Evolutionary conservation across 1,140 invertebrate genomes (phyloP).

Genomic region (Drosophila kikkawai): DNA sequence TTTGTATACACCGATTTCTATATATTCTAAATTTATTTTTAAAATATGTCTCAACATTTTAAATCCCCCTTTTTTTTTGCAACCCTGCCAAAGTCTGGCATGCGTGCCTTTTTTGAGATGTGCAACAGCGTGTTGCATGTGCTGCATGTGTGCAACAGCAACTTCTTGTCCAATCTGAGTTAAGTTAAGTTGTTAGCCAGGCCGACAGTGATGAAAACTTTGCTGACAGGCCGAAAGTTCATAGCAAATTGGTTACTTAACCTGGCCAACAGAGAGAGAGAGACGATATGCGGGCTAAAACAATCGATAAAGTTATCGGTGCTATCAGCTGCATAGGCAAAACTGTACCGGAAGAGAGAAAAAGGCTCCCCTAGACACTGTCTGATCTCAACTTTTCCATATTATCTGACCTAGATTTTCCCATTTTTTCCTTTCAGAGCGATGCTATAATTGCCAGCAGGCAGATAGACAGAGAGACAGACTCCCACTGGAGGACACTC

Average conservation of each 20-base stretch:
- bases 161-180: conserved; percentile 37
- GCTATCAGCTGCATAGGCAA: conserved; percentile 6
- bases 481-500: conserved; percentile 41
- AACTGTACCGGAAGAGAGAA: conserved; percentile 1
- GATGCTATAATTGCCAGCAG: conserved; percentile 59
- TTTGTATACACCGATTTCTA: background rate
- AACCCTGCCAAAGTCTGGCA: conserved; percentile 9
- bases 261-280: background rate
- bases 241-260: conserved; percentile 41
- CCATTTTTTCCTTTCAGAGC: conserved; percentile 52
- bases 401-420: conserved; percentile 59
- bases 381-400: conserved; percentile 25
- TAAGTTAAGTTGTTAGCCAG: conserved; percentile 68
- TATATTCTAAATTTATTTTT: background rate
- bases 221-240: conserved; percentile 61
- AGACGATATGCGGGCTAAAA: conserved; percentile 14
- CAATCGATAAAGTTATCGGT: conserved; percentile 40
- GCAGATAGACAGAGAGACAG: conserved; percentile 10
- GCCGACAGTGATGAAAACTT: conserved; percentile 80
- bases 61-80: background rate
- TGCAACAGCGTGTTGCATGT: conserved; percentile 41
- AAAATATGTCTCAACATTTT: background rate
- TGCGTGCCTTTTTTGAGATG: conserved; percentile 31
- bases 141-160: conserved; percentile 40
- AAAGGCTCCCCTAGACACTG: background rate